Base-by-base conservation (phyloP, 2,888 invertebrate genomes). In the Serrognathus titanus region DNA sequence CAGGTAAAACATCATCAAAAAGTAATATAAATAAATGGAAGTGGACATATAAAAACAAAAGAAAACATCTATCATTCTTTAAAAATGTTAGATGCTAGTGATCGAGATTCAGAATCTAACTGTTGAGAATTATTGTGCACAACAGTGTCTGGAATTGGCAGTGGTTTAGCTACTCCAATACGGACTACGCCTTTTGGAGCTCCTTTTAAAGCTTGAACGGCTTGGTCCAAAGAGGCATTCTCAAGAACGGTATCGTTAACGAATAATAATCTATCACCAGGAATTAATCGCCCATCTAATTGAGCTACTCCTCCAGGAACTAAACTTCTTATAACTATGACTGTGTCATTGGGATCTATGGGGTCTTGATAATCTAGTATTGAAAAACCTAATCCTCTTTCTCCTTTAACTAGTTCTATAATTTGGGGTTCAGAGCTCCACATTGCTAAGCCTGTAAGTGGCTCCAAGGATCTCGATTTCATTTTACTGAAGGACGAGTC, bases 251-350 rank as follows among this genome's bases (percentile, higher is more conserved):
- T 94, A 63, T 96, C 94, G 78, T 99, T 99, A 62, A 99, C 97
- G 71, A 93, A 94, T 35, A 94, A 81, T 67, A 94, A 82, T 51
- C 99, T 85, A 80, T 99, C 99, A 2, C 99, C 99, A 1, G 99
- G 99, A 64, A 98, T 95, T 57, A 99, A 85, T 13, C 97, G 85
- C n/a, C 97, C 98, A 78, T 98, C 97, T 66, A 93, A 83, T 76
- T 97, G 96, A 45, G 99, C 99, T 50, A 97, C 97, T 13, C 99
- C 99, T 49, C 97, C 98, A 20, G 98, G 99, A 58, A 99, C 99
- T 68, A 99, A 83, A 66, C 97, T 97, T 66, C 98, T 87, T 75
- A 99, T 97, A 67, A 99, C 97, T 74, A 99, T 98, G 72, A 99
- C 90, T 59, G 97, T 97, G 79, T 97, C 96, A 69, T 92, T 88